These are phyloP conservation scores for Nomia melanderi DNA, from an alignment of 1,140 invertebrate species.

Conservation along the genomic window DNA sequence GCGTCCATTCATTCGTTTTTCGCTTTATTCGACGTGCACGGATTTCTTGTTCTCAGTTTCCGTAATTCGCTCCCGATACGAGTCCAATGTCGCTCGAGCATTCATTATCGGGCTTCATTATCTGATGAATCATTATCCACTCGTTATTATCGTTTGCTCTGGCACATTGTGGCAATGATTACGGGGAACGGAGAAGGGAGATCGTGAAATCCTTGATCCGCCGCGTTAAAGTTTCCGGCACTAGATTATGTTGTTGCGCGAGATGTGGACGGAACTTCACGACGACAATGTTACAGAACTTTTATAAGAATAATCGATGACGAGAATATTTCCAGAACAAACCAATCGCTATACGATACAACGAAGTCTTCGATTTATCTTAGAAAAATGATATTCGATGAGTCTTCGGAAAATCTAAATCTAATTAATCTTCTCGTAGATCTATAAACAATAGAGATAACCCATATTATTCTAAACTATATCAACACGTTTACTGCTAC, in stretches of 20 bases:
- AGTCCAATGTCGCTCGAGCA: background rate
- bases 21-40: background rate
- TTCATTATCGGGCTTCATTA: conserved; percentile 7
- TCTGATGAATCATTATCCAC: conserved; percentile 13
- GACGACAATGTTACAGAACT: no score
- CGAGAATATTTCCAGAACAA: no score
- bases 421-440: no score
- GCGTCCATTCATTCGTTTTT: background rate
- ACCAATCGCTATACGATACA: no score
- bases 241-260: background rate
- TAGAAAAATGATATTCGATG: no score
- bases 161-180: background rate
- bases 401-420: no score
- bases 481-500: no score
- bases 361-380: no score
- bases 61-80: background rate
- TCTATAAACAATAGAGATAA: no score
- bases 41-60: background rate
- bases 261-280: no score
- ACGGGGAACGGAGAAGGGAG: background rate
- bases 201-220: background rate
- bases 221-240: background rate
- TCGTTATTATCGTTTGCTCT: conserved; percentile 4
- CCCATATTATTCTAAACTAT: no score
- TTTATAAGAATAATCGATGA: no score